These are phyloP conservation scores for Pristionchus arcanus DNA, from an alignment of 2,888 invertebrate genomes.

Conservation along the genomic window DNA sequence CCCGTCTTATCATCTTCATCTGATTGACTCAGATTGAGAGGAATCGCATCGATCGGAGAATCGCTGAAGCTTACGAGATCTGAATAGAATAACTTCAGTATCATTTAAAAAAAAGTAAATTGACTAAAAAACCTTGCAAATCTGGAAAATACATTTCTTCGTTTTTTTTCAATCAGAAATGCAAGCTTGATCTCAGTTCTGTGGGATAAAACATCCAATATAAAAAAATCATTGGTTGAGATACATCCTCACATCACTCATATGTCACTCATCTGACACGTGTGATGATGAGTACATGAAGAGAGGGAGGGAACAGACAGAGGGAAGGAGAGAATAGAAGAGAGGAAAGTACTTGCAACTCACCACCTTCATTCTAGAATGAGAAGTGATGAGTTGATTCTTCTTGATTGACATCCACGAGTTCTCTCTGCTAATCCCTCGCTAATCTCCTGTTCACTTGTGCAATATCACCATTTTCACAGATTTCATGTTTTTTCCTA, in stretches of 20 bases:
- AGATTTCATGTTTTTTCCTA: not conserved
- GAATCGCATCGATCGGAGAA: no score
- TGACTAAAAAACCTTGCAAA: no score
- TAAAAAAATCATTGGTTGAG: no score
- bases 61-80: no score
- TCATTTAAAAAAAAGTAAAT: no score
- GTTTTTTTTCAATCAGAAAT: no score
- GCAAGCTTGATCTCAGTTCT: no score
- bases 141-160: no score
- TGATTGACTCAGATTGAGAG: no score
- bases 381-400: not conserved
- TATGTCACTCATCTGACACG: not conserved
- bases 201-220: no score
- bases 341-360: not conserved
- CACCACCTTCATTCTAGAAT: not conserved
- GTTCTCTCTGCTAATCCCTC: not conserved
- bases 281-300: not conserved
- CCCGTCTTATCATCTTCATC: no score
- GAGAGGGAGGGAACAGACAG: not conserved
- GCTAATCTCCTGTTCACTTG: not conserved
- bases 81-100: no score
- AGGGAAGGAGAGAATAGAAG: not conserved
- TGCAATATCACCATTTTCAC: not conserved
- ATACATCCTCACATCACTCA: not conserved
- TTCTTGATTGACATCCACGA: not conserved